Conservation (phyloP, 2,113 vertebrate species). For the Trogon surrucura region DNA sequence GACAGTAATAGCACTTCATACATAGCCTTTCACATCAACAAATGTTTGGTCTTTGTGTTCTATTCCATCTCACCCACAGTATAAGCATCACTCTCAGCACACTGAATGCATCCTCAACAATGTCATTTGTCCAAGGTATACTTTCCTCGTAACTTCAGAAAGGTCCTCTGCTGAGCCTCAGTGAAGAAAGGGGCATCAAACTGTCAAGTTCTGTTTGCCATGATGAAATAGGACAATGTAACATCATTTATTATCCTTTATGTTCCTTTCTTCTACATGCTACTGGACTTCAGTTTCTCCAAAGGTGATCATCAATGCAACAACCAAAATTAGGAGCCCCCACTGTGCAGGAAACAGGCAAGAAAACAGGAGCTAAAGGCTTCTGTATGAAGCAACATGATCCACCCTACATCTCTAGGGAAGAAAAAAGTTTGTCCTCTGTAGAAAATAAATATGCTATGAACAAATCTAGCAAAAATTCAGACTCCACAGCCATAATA, state of each 20-base stretch:
- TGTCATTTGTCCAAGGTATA: neutral
- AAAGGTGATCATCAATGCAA: neutral
- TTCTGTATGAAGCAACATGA: neutral
- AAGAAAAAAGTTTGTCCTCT: neutral
- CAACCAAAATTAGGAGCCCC: neutral
- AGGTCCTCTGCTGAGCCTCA: neutral
- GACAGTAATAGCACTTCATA: conserved; percentile 53
- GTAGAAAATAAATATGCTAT: neutral
- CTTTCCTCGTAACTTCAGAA: neutral
- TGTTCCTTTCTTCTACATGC: neutral
- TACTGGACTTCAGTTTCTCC: neutral
- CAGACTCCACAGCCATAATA: neutral
- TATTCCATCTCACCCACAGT: neutral
- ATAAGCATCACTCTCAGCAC: neutral
- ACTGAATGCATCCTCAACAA: neutral
- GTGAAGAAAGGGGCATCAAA: neutral
- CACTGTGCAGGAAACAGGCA: neutral
- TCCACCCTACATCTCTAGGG: neutral
- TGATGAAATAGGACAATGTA: neutral
- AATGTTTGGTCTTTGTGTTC: conserved; percentile 25
- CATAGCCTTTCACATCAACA: conserved; percentile 41
- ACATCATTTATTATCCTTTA: neutral
- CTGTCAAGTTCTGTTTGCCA: neutral
- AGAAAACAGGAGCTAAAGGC: neutral
- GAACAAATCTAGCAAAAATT: neutral